A percentile compares a stretch with the other conserved stretches of the same genome.
Conservation (phyloP, 2,113 vertebrate species). For the Conger conger region DNA sequence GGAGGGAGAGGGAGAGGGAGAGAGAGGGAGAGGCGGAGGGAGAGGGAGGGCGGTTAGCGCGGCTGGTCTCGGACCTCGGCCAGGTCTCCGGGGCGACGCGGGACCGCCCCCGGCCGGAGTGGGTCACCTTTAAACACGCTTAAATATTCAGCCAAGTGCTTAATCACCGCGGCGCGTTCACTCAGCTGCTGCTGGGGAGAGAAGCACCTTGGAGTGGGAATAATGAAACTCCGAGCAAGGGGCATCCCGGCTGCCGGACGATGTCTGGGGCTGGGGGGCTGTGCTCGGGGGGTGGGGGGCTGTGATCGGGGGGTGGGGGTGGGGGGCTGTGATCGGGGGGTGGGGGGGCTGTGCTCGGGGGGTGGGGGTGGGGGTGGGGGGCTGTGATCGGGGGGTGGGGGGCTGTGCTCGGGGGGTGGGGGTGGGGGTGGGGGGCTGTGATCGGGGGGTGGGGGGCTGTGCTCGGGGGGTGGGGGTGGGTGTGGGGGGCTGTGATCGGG, state of each 20-base stretch:
- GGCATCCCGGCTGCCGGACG: not conserved
- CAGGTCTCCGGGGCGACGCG: not conserved
- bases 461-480: no score
- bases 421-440: no score
- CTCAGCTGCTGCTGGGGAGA: constrained; percentile 3
- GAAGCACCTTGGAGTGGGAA: not conserved
- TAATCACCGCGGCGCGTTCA: not conserved
- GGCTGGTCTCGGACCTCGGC: not conserved
- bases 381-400: no score
- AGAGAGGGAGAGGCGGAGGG: no score
- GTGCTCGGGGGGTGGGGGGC: not conserved
- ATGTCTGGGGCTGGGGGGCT: not conserved
- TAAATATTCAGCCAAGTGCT: constrained; percentile 14
- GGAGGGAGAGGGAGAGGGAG: no score
- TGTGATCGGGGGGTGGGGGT: not conserved
- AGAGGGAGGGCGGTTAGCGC: no score
- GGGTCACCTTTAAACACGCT: constrained; percentile 26
- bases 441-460: no score
- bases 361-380: no score
- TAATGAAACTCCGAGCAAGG: constrained; percentile 29
- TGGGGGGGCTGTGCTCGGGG: no score
- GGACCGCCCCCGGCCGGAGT: not conserved
- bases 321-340: not conserved
- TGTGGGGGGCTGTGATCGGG: no score
- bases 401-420: no score